Percentiles rank a stretch among this genome's conserved stretches.
phyloP scores from a whole-genome alignment of 1,140 invertebrate genomes.

The silkworm (Bombyx mori) region DNA sequence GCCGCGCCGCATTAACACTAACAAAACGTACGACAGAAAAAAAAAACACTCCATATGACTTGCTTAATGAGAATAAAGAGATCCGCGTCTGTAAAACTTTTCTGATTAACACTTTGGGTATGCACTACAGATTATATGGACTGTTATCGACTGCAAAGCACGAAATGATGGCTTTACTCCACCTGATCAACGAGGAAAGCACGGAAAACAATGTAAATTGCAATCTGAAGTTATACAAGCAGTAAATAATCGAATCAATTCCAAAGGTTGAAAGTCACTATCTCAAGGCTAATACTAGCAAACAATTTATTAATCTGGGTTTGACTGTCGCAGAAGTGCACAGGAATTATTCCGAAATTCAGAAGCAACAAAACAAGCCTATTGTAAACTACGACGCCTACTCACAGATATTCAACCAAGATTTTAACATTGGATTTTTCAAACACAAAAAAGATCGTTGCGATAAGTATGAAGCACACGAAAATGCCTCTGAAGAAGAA shows the following conservation, averaged over 20 bases:
- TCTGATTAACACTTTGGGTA: too few relatives aligned
- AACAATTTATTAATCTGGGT: constrained; percentile 31
- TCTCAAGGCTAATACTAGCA: constrained; percentile 24
- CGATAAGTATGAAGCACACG: constrained; percentile 19
- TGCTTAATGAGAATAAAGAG: too few relatives aligned
- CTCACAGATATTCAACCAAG: constrained; percentile 27
- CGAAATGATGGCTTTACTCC: too few relatives aligned
- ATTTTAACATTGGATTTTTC: constrained; percentile 40
- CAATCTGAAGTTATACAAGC: neutral
- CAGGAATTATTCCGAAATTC: constrained; percentile 28
- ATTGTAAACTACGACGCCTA: constrained; percentile 29
- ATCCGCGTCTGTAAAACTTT: too few relatives aligned
- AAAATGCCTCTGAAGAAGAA: constrained; percentile 10
- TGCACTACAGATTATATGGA: too few relatives aligned
- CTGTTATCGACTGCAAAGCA: too few relatives aligned
- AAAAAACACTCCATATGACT: too few relatives aligned
- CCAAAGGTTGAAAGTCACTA: constrained; percentile 37
- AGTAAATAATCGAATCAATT: neutral
- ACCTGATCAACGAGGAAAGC: neutral
- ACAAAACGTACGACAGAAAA: too few relatives aligned
- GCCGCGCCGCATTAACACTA: too few relatives aligned
- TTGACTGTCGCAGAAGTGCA: constrained; percentile 38
- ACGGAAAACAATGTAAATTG: neutral
- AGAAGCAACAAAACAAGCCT: constrained; percentile 18
- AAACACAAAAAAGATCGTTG: constrained; percentile 30